Evolutionary conservation across 2,113 vertebrate genomes (phyloP).

Genomic region (Tyto alba): DNA sequence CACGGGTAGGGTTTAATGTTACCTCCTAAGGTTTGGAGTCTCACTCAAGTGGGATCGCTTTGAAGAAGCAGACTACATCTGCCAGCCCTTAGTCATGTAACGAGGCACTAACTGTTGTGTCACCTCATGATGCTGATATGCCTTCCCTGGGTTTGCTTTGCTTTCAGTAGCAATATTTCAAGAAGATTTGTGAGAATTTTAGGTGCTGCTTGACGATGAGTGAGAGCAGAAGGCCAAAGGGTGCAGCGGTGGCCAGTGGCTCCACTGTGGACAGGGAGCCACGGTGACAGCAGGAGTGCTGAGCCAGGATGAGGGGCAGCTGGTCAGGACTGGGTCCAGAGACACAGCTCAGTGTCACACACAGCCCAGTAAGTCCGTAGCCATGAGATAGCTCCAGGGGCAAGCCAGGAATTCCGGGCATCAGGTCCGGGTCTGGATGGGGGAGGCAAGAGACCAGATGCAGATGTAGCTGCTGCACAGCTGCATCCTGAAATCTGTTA

Average conservation of each 20-base stretch:
- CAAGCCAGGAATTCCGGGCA: not conserved
- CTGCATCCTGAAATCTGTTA: not conserved
- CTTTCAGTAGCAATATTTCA: not conserved
- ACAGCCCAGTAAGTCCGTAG: not conserved
- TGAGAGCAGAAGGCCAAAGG: not conserved
- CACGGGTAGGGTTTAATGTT: not conserved
- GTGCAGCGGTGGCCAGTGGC: rapidly evolving
- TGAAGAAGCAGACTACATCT: not conserved
- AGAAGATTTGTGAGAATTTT: not conserved
- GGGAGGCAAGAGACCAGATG: not conserved
- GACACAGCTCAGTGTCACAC: not conserved
- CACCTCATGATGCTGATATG: not conserved
- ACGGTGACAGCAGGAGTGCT: rapidly evolving
- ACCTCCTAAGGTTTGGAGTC: not conserved
- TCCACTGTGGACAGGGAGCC: not conserved
- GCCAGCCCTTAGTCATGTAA: not conserved
- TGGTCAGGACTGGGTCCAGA: not conserved
- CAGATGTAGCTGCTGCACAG: not conserved
- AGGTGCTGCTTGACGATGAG: not conserved
- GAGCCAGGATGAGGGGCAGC: not conserved
- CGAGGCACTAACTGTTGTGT: not conserved
- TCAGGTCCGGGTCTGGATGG: not conserved
- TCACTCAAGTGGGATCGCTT: not conserved
- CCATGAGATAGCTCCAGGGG: not conserved
- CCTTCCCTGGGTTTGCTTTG: not conserved